phyloP scores from a whole-genome alignment of 2,797 vertebrate species.

The Hipposideros larvatus region DNA sequence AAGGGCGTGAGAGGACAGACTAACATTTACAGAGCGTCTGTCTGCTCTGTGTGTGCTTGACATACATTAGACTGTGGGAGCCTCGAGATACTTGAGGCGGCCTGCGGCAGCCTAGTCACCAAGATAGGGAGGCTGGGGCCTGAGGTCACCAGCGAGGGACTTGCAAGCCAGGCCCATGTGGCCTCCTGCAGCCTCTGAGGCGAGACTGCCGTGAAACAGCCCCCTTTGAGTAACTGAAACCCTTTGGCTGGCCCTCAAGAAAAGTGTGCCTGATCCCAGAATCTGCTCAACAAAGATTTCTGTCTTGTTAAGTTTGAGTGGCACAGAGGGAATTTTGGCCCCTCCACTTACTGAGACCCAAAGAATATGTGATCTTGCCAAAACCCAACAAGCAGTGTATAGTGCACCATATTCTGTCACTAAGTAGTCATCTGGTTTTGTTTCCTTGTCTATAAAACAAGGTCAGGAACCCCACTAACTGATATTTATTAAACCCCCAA shows the following conservation, averaged over 20 bases:
- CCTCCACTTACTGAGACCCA: neutral
- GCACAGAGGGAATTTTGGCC: neutral
- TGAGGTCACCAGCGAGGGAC: neutral
- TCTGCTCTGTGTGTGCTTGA: neutral
- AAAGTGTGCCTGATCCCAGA: conserved; percentile 1
- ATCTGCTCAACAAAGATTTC: neutral
- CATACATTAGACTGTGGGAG: neutral
- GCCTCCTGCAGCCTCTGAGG: neutral
- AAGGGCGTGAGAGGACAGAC: neutral
- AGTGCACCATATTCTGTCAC: neutral
- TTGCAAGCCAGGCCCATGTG: neutral
- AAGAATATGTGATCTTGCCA: neutral
- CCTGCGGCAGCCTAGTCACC: neutral
- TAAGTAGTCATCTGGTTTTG: neutral
- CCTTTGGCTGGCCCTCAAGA: conserved; percentile 23
- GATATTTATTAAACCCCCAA: neutral
- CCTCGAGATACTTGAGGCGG: neutral
- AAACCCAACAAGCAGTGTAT: neutral
- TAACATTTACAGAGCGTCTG: neutral
- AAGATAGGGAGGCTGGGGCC: neutral
- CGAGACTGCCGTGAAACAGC: neutral
- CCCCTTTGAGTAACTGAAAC: neutral
- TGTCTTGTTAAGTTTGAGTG: conserved; percentile 56
- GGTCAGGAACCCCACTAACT: too few species aligned
- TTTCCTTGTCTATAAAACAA: neutral